phyloP scores from a whole-genome alignment of 2,113 vertebrate species.

The Campylomormyrus tamandua region DNA sequence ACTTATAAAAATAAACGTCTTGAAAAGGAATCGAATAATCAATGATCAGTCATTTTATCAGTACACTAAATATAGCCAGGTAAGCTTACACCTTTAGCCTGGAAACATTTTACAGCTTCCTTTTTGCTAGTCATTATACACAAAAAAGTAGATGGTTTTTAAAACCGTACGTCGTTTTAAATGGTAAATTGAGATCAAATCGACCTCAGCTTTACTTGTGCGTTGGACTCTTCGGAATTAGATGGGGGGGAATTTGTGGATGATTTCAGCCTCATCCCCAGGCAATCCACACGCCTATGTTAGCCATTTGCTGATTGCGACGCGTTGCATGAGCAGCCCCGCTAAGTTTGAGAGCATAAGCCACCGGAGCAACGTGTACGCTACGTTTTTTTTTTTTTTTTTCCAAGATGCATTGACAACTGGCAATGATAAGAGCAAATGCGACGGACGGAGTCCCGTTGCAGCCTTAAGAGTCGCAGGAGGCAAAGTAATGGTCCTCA shows the following conservation, averaged over 20 bases:
- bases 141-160: neutral
- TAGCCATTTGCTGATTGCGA: conserved; percentile 18
- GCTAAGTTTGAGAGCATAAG: conserved; percentile 8
- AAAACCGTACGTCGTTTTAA: neutral
- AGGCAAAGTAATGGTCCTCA: neutral
- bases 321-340: conserved; percentile 1
- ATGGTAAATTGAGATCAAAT: neutral
- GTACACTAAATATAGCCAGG: neutral
- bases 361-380: neutral
- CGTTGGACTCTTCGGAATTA: neutral
- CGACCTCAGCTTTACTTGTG: neutral
- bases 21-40: neutral
- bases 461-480: neutral
- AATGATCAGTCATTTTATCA: neutral
- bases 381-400: neutral
- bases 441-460: neutral
- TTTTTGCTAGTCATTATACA: neutral
- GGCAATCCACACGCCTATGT: neutral
- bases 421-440: neutral
- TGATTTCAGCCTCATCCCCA: neutral
- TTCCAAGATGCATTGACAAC: conserved; percentile 10
- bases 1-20: neutral
- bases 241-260: neutral
- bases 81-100: neutral
- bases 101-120: neutral